Conservation (phyloP, 2,113 vertebrate genomes). For the Eurystomus gularis region DNA sequence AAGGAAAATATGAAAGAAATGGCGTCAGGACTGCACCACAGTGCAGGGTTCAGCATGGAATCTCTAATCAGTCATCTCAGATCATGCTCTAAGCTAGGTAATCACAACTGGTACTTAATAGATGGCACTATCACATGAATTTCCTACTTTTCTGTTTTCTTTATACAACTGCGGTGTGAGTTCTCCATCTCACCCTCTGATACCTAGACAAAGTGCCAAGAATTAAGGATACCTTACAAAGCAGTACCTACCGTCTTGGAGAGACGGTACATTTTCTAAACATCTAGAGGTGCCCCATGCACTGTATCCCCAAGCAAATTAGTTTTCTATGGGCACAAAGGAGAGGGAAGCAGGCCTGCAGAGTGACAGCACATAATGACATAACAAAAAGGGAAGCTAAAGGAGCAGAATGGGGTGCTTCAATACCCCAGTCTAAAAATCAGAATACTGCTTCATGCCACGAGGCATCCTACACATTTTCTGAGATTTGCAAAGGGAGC, state of each 20-base stretch:
- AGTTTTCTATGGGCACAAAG: neutral
- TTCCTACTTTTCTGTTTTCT: neutral
- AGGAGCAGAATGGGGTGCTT: neutral
- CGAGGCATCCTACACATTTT: neutral
- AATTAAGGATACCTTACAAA: neutral
- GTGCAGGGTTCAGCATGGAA: neutral
- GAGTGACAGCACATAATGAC: neutral
- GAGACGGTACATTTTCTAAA: neutral
- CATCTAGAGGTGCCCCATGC: neutral
- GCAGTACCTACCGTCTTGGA: neutral
- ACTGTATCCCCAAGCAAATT: neutral
- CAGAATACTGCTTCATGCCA: neutral
- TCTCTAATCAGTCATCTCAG: neutral
- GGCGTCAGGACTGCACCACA: neutral
- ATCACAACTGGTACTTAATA: neutral
- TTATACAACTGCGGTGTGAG: neutral
- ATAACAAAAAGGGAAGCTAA: neutral
- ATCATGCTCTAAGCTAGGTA: neutral
- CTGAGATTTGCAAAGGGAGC: neutral
- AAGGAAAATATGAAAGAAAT: neutral
- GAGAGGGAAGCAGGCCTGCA: neutral
- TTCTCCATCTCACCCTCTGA: neutral
- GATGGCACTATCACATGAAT: neutral
- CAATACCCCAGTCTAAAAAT: neutral
- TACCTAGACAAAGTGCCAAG: neutral